A percentile compares a stretch with the other conserved stretches of the same genome.
Conservation (phyloP, 2,888 invertebrate species). For the Lymantria monacha region DNA sequence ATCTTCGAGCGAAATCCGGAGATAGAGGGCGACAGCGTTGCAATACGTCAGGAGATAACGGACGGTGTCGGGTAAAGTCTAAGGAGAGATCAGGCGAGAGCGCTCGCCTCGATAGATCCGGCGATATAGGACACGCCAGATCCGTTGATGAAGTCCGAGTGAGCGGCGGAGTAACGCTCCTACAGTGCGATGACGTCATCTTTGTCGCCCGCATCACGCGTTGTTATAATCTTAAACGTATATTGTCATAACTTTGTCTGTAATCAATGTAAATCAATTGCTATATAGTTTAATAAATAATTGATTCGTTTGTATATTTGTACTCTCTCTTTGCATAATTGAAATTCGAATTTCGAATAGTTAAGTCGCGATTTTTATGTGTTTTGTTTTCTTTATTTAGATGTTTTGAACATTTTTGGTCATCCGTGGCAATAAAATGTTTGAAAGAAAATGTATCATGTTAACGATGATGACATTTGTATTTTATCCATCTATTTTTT, state of each 20-base stretch:
- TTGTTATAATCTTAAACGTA: conserved; percentile 8
- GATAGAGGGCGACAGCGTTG: conserved; percentile 62
- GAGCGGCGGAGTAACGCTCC: conserved; percentile 76
- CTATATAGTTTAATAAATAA: conserved; percentile 15
- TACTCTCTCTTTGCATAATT: neutral
- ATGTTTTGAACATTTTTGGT: too few species aligned
- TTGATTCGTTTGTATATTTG: neutral
- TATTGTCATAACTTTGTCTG: conserved; percentile 26
- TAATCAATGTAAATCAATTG: conserved; percentile 15
- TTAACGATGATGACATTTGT: too few species aligned
- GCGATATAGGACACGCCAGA: conserved; percentile 54
- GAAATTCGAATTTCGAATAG: neutral
- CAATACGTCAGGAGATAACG: conserved; percentile 67
- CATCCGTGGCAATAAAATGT: too few species aligned
- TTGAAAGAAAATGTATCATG: too few species aligned
- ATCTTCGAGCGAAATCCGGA: conserved; percentile 70
- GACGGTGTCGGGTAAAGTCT: conserved; percentile 57
- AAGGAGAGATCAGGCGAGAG: conserved; percentile 68
- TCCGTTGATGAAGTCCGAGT: conserved; percentile 75
- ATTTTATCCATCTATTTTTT: too few species aligned
- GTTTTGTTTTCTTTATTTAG: neutral
- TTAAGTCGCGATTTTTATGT: neutral
- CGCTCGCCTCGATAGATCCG: conserved; percentile 61
- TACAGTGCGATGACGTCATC: conserved; percentile 78
- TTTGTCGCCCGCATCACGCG: conserved; percentile 69